Conservation (phyloP, 2,113 vertebrate genomes). For the Elaphurus davidianus region DNA sequence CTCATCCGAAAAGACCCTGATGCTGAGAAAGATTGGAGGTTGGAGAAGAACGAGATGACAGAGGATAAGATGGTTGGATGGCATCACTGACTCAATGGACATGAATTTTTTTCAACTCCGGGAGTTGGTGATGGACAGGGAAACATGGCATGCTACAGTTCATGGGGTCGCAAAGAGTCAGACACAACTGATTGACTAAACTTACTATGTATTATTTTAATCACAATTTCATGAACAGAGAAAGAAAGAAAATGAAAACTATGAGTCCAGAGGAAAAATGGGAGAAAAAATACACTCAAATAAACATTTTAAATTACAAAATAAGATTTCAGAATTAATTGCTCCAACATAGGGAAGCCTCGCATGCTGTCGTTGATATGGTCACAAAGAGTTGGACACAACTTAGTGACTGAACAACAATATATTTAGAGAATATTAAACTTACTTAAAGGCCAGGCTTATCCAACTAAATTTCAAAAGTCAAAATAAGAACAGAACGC, state of each 20-base stretch:
- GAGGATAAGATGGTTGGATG: not conserved
- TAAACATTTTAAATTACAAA: not conserved
- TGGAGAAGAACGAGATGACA: not conserved
- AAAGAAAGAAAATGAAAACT: not conserved
- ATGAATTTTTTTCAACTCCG: not conserved
- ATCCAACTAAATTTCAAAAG: not conserved
- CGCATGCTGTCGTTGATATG: not conserved
- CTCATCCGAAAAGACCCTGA: not conserved
- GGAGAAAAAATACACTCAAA: not conserved
- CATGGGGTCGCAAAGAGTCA: not conserved
- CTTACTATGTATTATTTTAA: not conserved
- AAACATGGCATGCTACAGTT: not conserved
- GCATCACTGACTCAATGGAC: not conserved
- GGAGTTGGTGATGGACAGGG: not conserved
- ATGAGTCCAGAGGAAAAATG: not conserved
- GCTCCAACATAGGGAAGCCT: not conserved
- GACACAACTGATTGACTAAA: rapidly evolving
- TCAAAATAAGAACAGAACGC: not conserved
- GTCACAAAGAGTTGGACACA: not conserved
- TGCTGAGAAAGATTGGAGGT: not conserved
- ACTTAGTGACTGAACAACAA: not conserved
- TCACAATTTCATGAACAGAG: not conserved
- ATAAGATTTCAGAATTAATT: not conserved
- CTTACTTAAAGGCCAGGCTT: not conserved
- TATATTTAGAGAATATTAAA: not conserved